These are phyloP conservation scores for Drosophila nr. fundita DNA, from an alignment of 2,888 invertebrate genomes.

Conservation along the genomic window DNA sequence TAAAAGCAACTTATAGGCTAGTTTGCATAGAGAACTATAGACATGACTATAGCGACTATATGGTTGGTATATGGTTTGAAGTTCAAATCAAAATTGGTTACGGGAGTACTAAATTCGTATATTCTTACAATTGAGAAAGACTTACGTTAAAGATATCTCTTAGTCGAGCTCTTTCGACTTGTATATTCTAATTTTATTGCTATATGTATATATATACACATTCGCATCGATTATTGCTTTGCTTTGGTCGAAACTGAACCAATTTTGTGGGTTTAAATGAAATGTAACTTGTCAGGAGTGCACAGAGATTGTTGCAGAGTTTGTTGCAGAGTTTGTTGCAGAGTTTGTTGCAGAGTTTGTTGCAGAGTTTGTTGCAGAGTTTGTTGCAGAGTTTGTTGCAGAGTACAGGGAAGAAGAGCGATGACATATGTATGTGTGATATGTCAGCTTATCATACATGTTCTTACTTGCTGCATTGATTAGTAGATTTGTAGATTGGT, in stretches of 20 bases:
- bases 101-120: neutral
- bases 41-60: neutral
- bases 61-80: neutral
- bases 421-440: neutral
- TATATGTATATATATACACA: neutral
- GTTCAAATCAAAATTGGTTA: neutral
- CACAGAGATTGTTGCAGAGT: too few species aligned
- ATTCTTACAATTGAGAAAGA: neutral
- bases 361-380: neutral
- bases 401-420: neutral
- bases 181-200: neutral
- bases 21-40: neutral
- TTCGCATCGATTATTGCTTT: neutral
- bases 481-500: neutral
- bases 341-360: neutral
- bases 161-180: neutral
- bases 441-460: neutral
- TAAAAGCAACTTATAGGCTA: neutral
- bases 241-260: slow-evolving; percentile 1
- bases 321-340: too few species aligned
- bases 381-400: neutral
- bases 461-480: neutral
- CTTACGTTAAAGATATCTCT: too few species aligned
- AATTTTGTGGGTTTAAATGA: slow-evolving; percentile 21
- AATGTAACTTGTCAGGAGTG: neutral